Evolutionary conservation across 2,113 vertebrate genomes (phyloP).

Genomic region (Rhinoderma darwinii): DNA sequence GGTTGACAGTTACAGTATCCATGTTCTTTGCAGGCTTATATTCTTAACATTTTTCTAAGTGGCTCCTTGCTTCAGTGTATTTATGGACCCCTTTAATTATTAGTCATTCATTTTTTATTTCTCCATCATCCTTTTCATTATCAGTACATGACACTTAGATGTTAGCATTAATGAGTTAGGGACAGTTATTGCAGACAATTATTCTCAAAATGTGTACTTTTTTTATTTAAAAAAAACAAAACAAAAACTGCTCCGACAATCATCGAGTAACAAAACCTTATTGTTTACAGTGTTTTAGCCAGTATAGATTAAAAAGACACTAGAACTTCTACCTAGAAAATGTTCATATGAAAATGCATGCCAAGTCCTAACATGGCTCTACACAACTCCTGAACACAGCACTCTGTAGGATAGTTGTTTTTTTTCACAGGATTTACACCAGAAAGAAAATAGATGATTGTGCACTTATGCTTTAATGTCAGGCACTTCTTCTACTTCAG

Average conservation of each 20-base stretch:
- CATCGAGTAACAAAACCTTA: slow-evolving; percentile 73
- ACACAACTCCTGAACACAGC: not conserved
- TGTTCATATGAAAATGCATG: not conserved
- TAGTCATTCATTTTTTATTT: not conserved
- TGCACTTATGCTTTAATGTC: not conserved
- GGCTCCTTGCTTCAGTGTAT: slow-evolving; percentile 67
- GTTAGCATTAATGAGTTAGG: not conserved
- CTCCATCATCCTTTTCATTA: not conserved
- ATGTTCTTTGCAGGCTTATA: not conserved
- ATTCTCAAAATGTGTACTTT: slow-evolving; percentile 51
- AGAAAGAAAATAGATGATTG: not conserved
- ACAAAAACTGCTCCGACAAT: slow-evolving; percentile 83
- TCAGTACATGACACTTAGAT: not conserved
- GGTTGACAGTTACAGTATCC: no score
- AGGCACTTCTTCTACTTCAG: not conserved
- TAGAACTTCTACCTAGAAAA: not conserved
- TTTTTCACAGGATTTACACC: not conserved
- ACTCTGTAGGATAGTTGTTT: not conserved
- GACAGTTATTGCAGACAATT: no score
- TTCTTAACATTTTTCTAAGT: not conserved
- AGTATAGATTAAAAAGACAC: slow-evolving; percentile 78
- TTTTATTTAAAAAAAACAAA: no score
- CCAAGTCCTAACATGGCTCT: not conserved
- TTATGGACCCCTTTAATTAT: slow-evolving; percentile 27
- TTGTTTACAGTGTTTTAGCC: not conserved